phyloP scores from a whole-genome alignment of 2,113 vertebrate genomes.

The Platysteira castanea region DNA sequence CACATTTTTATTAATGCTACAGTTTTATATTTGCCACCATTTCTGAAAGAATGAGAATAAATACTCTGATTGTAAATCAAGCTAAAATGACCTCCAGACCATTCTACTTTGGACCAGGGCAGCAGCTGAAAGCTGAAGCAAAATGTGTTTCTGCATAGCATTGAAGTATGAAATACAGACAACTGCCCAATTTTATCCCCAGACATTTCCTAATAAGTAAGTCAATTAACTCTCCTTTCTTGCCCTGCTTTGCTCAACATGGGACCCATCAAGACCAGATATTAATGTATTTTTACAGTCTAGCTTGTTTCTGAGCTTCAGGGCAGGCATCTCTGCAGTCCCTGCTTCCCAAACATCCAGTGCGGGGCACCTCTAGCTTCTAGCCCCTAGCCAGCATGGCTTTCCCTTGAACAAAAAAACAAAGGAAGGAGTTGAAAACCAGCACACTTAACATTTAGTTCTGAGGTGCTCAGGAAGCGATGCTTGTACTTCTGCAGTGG shows the following conservation, averaged over 20 bases:
- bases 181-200: neutral
- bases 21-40: neutral
- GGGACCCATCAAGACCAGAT: neutral
- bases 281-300: neutral
- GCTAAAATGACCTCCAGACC: neutral
- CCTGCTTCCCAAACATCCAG: neutral
- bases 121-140: neutral
- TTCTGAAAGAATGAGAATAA: neutral
- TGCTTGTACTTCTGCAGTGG: neutral
- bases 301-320: neutral
- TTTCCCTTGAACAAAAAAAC: neutral
- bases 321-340: neutral
- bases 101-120: neutral
- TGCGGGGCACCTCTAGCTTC: neutral
- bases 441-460: neutral
- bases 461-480: neutral
- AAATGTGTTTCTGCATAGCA: neutral
- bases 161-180: neutral
- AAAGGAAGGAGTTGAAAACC: neutral
- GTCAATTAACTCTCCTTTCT: neutral
- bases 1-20: neutral
- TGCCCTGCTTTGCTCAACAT: neutral
- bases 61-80: neutral
- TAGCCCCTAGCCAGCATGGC: neutral
- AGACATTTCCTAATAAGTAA: neutral